Conservation (phyloP, 2,113 vertebrate species). For the Calypte anna region DNA sequence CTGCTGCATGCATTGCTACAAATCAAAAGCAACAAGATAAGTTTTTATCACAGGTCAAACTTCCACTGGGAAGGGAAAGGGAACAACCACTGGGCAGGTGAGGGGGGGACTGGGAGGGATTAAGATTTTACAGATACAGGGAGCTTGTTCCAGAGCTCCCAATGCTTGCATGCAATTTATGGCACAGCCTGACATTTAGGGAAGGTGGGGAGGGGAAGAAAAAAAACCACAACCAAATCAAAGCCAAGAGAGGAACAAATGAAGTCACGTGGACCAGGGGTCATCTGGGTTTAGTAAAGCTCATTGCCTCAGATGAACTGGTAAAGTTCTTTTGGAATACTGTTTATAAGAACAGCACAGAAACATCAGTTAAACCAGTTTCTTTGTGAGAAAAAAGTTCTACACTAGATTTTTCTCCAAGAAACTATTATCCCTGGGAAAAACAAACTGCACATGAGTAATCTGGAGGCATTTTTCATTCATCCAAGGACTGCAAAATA, state of each 20-base stretch:
- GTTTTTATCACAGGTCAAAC: slow-evolving; percentile 33
- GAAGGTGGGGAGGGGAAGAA: slow-evolving; percentile 69
- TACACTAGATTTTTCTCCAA: not conserved
- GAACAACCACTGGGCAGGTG: not conserved
- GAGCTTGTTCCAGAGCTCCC: slow-evolving; percentile 76
- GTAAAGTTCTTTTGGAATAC: not conserved
- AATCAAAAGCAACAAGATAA: slow-evolving; percentile 64
- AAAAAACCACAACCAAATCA: slow-evolving; percentile 60
- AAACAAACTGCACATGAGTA: not conserved
- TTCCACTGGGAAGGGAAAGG: slow-evolving; percentile 33
- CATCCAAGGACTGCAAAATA: not conserved
- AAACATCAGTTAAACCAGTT: not conserved
- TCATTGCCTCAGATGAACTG: slow-evolving; percentile 52
- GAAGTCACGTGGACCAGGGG: slow-evolving; percentile 76
- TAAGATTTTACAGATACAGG: slow-evolving; percentile 17
- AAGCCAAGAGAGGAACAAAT: slow-evolving; percentile 76
- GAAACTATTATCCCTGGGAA: not conserved
- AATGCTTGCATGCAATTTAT: slow-evolving; percentile 64
- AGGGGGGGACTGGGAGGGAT: not conserved
- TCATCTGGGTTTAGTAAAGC: slow-evolving; percentile 70
- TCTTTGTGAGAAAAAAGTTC: not conserved
- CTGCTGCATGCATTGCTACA: slow-evolving; percentile 64
- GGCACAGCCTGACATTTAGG: slow-evolving; percentile 69
- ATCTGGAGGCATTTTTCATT: not conserved
- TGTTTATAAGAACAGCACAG: slow-evolving; percentile 53